Base-by-base conservation (phyloP, 2,797 vertebrate genomes). In the Tapirus indicus region DNA sequence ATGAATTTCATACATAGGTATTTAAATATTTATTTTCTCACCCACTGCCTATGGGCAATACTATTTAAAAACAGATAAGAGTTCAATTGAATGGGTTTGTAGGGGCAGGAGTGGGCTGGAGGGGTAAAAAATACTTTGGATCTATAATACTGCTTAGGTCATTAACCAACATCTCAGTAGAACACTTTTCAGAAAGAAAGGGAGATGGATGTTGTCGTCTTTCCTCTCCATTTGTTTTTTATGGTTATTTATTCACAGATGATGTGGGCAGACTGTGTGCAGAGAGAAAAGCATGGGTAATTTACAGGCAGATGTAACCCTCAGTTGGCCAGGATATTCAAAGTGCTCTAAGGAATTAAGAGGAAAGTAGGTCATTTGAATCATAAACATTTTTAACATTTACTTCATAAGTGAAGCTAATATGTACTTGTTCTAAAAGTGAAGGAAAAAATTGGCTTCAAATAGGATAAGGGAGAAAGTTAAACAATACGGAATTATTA, bases 81-180 rank as follows among this genome's bases (percentile, higher is more conserved):
- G 25, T 84, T 92, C 23, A 93, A 14, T 0, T 38, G 32, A 91
- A 56, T 12, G 68, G 27, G 44, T 95, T 92, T 92, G 32, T 91
- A 25, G 9, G 27, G 32, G 38, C 44, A 58, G 18, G 35, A 13
- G 1, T 72, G 49, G 13, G 21, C 7, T 29, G 44, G 29, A 49
- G 44, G 29, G 23, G 25, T 56, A 16, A 41, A 84, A 95, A 93
- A 83, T 44, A 29, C 68, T 95, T 93, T 44, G 64, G 69, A 87
- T 96, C 75, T 86, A 5, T 95, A 85, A 90, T 62, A 32, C 7
- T 68, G 52, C 71, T 97, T 95, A 96, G 93, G 68, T 95, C 97
- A 97, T 97, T 98, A 98, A 97, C 83, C 94, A 97, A 86, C 84
- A 91, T 92, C 90, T 95, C 96, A 95, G 91, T 60, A 96, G 96